Percentiles rank a stretch among this genome's conserved stretches.
These are phyloP conservation scores for Rhadina sibilatrix DNA, from an alignment of 2,113 vertebrate genomes.

Conservation along the genomic window DNA sequence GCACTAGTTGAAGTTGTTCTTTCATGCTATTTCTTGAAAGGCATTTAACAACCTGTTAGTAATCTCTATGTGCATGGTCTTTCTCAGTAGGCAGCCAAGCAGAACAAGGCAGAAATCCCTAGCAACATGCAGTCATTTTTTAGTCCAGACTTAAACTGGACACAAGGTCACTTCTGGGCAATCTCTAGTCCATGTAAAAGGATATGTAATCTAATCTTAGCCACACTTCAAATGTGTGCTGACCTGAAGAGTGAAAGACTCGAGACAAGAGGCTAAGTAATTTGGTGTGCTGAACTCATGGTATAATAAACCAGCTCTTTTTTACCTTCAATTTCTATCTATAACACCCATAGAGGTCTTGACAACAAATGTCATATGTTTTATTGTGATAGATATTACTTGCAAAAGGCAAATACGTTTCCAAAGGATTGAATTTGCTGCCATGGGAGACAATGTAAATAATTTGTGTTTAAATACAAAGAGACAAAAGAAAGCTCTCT, in stretches of 20 bases:
- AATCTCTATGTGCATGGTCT: background rate
- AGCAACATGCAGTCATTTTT: background rate
- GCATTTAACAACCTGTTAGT: background rate
- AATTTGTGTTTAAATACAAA: conserved; percentile 28
- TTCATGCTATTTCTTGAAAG: background rate
- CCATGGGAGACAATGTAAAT: conserved; percentile 49
- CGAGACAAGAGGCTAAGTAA: background rate
- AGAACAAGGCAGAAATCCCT: background rate
- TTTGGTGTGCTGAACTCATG: background rate
- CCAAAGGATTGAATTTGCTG: conserved; percentile 46
- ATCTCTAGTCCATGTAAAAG: background rate
- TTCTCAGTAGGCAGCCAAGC: background rate
- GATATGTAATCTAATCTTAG: background rate
- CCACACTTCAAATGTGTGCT: background rate
- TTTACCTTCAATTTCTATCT: background rate
- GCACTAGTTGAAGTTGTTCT: background rate
- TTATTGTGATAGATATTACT: background rate
- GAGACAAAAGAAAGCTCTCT: conserved; percentile 27
- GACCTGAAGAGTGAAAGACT: background rate
- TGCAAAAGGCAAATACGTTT: conserved; percentile 27
- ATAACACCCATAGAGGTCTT: background rate
- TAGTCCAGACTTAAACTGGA: background rate
- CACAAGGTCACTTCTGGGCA: background rate
- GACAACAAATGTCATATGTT: background rate
- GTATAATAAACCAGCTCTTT: background rate